Conservation (phyloP, 2,888 invertebrate species). For the Adelphocoris suturalis region DNA sequence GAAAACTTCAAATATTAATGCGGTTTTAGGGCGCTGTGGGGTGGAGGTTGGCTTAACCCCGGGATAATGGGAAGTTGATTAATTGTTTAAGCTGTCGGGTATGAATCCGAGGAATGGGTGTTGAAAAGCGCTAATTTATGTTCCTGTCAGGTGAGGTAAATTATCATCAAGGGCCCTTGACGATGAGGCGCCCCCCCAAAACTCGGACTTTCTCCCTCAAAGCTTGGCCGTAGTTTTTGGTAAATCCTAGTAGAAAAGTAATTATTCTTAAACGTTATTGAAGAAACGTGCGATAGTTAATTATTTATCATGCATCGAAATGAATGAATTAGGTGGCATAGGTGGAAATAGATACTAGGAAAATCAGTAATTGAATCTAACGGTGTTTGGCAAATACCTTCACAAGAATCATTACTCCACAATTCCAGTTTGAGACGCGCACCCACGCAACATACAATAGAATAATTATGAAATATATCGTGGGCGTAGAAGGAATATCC, state of each 20-base stretch:
- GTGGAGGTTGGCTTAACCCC: background rate
- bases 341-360: too few species aligned
- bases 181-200: background rate
- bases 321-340: too few species aligned
- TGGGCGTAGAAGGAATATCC: too few species aligned
- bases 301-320: too few species aligned
- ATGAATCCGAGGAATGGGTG: slow-evolving; percentile 48
- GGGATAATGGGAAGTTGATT: slow-evolving; percentile 57
- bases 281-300: too few species aligned
- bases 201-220: background rate
- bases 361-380: too few species aligned
- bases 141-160: slow-evolving; percentile 53
- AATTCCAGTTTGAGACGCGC: too few species aligned
- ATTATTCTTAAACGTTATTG: too few species aligned
- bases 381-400: too few species aligned
- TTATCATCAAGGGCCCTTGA: slow-evolving; percentile 40
- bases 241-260: background rate
- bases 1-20: slow-evolving; percentile 27
- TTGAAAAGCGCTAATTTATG: slow-evolving; percentile 62
- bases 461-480: too few species aligned
- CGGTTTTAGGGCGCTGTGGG: slow-evolving; percentile 9
- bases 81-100: slow-evolving; percentile 48
- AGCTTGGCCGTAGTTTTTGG: background rate
- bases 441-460: too few species aligned
- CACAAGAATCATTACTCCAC: too few species aligned